Base-by-base conservation (phyloP, 2,797 vertebrate genomes). In the Hafferia zeledoni region DNA sequence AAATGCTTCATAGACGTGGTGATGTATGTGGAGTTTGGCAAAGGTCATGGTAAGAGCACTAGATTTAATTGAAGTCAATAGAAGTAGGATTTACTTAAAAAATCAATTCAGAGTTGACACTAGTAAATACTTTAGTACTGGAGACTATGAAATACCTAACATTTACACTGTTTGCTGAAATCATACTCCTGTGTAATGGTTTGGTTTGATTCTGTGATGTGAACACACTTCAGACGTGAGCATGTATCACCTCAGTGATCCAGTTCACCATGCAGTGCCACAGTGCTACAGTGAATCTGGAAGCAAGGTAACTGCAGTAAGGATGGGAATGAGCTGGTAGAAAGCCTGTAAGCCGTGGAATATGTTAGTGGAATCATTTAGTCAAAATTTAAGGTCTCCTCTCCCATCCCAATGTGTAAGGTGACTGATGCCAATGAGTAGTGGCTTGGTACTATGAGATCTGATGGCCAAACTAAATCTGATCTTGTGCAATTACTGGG, bases 191-290 rank as follows among this genome's bases (percentile, higher is more conserved):
- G 3, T 20, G 1, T 8, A 50, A 31, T 33, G 41, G 4, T 63
- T 44, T 47, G 5, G 19, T 28, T 37, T 82, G 35, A 25, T 55
- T 79, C 59, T 76, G 46, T 44, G 57, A 25, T 57, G 25, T 24
- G 37, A 85, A 24, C 2, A 9, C 28, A 1, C 37, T 37, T 57
- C 5, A 37, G 61, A 23, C 17, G 1, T 7, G 52, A 85, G 52
- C 24, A 27, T 20, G n/a, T n/a, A 16, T 64, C 63, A 11, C 41
- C n/a, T 49, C 47, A 8, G 63, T 9, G n/a, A 60, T 47, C 28
- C 70, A 20, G 44, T 9, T 81, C n/a, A 83, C 35, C 3, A 0
- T 6, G 6, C 0, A 1, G n/a, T 55, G 59, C 43, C 55, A 12
- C 6, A 28, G 57, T 53, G 41, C 46, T 64, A 9, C 50, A 70